These are phyloP conservation scores for Synanthedon andrenaeformis DNA, from an alignment of 2,888 invertebrate genomes.

Conservation along the genomic window DNA sequence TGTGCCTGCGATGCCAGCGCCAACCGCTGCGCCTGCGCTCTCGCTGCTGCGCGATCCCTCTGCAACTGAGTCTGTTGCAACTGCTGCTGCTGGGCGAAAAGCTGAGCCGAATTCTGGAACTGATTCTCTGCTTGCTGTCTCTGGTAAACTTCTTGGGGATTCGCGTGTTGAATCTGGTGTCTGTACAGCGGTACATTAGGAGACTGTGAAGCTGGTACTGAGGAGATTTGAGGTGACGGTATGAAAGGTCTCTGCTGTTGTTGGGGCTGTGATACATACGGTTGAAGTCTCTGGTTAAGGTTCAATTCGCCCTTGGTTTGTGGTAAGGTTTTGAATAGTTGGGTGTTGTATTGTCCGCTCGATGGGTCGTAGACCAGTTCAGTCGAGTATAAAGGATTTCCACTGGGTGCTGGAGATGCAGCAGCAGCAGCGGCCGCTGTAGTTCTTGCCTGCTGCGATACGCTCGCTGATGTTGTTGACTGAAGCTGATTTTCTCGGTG, in stretches of 20 bases:
- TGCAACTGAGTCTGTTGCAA: conserved; percentile 76
- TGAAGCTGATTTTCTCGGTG: conserved; percentile 74
- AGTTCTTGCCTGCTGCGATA: conserved; percentile 44
- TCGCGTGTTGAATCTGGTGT: conserved; percentile 49
- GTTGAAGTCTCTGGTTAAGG: conserved; percentile 80
- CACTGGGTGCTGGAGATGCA: conserved; percentile 43
- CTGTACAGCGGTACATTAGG: conserved; percentile 60
- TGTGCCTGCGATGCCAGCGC: conserved; percentile 38
- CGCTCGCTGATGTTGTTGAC: conserved; percentile 55
- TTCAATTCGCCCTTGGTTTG: conserved; percentile 79
- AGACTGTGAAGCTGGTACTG: conserved; percentile 37
- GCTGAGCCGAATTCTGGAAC: conserved; percentile 74
- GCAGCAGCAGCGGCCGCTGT: conserved; percentile 31
- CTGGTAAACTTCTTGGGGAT: conserved; percentile 65
- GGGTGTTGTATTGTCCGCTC: conserved; percentile 83
- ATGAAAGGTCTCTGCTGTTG: conserved; percentile 67
- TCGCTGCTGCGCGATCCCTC: conserved; percentile 66
- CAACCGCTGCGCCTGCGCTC: conserved; percentile 60
- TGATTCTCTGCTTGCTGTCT: conserved; percentile 73
- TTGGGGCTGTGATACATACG: conserved; percentile 75
- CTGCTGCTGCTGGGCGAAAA: conserved; percentile 76
- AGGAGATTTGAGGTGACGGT: conserved; percentile 70
- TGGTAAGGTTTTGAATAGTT: conserved; percentile 80
- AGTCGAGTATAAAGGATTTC: conserved; percentile 80
- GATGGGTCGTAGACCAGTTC: conserved; percentile 82